Base-by-base conservation (phyloP, 1,140 invertebrate species). In the Drosophila leontia region DNA sequence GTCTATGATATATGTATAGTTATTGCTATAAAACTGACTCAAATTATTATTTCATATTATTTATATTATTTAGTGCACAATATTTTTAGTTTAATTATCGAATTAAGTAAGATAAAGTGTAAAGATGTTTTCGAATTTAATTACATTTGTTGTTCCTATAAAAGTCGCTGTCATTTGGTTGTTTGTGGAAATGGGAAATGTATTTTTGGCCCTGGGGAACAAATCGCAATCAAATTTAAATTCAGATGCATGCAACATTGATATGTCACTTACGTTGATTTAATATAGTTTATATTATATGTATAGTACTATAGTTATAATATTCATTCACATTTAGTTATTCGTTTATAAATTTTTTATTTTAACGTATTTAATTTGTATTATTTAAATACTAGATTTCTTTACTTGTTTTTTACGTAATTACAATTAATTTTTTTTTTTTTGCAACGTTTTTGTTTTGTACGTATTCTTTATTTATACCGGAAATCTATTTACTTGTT, bases 211-310 rank as follows among this genome's bases (percentile, higher is more conserved):
- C 62, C 3, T 26, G 19, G 61, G 61, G 15, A 61, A 41, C 29
- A n/a, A 34, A 65, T 26, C 5, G 65, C 32, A 67, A 67, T 67
- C 62, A 68, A 53, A 55, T 53, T 37, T 12, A 69, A 69, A 42
- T 63, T 32, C 42, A 32, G n/a, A 26, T 41, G 44, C 35, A 63
- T 29, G 59, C 23, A 50, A 48, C 35, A 34, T 41, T 41, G 19
- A 50, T 48, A 32, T 48, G 44, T 3, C 11, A 53, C 29, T 51
- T 17, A 34, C 11, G 29, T 6, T 53, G n/a, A 35, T 53, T 53
- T 53, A 6, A 13, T 41, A 41, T 41, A 13, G 12, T 37, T 4
- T 37, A 37, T 13, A 4, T 13, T 37, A 37, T 13, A 37, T 37
- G 11, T 13, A 13, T 13, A 41, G 0, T n/a, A 39, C 15, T 41